A percentile compares a stretch with the other conserved stretches of the same genome.
phyloP scores from a whole-genome alignment of 2,797 vertebrate species.

The Euthynnus affinis region DNA sequence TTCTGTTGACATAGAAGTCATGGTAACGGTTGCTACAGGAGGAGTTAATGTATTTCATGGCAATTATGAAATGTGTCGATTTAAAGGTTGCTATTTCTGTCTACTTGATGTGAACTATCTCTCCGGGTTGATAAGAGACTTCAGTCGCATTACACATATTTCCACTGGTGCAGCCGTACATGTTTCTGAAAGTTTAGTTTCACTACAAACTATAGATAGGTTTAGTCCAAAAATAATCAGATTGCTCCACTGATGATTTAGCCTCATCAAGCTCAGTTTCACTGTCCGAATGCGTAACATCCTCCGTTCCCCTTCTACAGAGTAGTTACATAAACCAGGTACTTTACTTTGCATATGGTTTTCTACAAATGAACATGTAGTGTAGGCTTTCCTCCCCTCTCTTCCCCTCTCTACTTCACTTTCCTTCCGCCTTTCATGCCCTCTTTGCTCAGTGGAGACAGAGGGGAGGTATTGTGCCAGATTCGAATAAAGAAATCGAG shows the following conservation, averaged over 20 bases:
- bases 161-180: background rate
- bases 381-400: conserved; percentile 21
- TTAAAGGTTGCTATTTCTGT: background rate
- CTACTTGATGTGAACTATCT: background rate
- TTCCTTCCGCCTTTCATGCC: conserved; percentile 9
- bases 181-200: conserved; percentile 7
- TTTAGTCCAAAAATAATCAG: conserved; percentile 2
- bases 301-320: conserved; percentile 41
- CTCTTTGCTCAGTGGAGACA: conserved; percentile 38
- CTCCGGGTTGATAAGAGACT: background rate
- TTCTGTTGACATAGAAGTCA: no score
- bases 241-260: conserved; percentile 12
- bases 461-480: conserved; percentile 44
- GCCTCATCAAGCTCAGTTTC: conserved; percentile 11
- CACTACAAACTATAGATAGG: background rate
- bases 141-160: background rate
- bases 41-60: no score
- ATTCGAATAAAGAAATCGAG: conserved; percentile 76
- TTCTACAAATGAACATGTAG: conserved; percentile 47
- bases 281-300: conserved; percentile 19
- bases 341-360: conserved; percentile 42
- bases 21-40: no score
- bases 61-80: background rate
- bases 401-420: background rate
- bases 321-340: conserved; percentile 27